A percentile compares a stretch with the other conserved stretches of the same genome.
Evolutionary conservation across 2,888 invertebrate genomes (phyloP).

Genomic region (Andricus curvator): DNA sequence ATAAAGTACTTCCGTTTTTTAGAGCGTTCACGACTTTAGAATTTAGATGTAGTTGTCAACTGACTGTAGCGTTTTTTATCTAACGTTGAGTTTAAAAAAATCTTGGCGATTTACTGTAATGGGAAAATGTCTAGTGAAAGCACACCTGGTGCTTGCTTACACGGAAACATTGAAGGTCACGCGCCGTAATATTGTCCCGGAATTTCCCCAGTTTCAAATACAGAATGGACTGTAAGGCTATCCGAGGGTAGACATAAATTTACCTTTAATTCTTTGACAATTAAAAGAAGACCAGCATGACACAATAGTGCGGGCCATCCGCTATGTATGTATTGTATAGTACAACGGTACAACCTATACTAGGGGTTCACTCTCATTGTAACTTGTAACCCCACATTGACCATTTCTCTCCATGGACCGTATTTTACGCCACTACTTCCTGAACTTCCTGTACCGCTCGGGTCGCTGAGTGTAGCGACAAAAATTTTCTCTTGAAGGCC

Average conservation of each 20-base stretch:
- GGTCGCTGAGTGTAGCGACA: not conserved
- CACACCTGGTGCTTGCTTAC: slow-evolving; percentile 59
- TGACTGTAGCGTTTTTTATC: too few species aligned
- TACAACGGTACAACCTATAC: slow-evolving; percentile 54
- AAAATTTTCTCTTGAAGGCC: slow-evolving; percentile 26
- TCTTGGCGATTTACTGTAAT: too few species aligned
- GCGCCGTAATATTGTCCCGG: slow-evolving; percentile 58
- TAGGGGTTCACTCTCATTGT: slow-evolving; percentile 63
- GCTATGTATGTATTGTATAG: slow-evolving; percentile 64
- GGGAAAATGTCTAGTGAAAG: slow-evolving; percentile 4
- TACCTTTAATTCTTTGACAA: slow-evolving; percentile 58
- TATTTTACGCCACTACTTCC: slow-evolving; percentile 44
- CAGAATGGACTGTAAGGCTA: not conserved
- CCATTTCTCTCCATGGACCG: slow-evolving; percentile 47
- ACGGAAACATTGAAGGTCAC: slow-evolving; percentile 27
- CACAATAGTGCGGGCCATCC: slow-evolving; percentile 1
- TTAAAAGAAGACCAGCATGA: slow-evolving; percentile 55
- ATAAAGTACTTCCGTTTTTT: too few species aligned
- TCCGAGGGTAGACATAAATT: slow-evolving; percentile 61
- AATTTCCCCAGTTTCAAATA: slow-evolving; percentile 52
- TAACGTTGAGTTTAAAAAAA: too few species aligned
- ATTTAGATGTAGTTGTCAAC: too few species aligned
- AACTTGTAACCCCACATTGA: slow-evolving; percentile 46
- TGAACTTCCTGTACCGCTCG: not conserved
- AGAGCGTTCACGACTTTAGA: too few species aligned